A percentile compares a stretch with the other conserved stretches of the same genome.
phyloP scores from a whole-genome alignment of 2,888 invertebrate genomes.

The Athrips mouffetella region DNA sequence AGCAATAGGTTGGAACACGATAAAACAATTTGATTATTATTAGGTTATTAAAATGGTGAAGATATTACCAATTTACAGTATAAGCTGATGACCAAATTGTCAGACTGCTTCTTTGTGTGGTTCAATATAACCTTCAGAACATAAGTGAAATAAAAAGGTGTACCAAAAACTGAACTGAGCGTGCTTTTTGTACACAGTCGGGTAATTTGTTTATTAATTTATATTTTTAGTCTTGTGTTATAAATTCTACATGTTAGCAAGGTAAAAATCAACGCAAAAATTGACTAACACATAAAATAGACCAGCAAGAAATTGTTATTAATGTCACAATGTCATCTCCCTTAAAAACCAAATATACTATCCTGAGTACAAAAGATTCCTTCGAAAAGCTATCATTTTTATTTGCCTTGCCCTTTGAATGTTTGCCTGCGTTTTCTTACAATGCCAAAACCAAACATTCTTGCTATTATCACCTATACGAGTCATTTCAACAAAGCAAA shows the following conservation, averaged over 20 bases:
- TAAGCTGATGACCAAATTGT: too few species aligned
- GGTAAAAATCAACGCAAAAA: background rate
- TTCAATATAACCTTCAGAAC: too few species aligned
- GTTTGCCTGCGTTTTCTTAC: conserved; percentile 38
- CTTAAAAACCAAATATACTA: conserved; percentile 1
- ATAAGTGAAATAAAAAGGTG: too few species aligned
- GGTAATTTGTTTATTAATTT: too few species aligned
- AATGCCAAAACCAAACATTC: conserved; percentile 58
- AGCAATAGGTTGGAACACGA: too few species aligned
- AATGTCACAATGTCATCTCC: conserved; percentile 1
- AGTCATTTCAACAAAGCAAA: conserved; percentile 43
- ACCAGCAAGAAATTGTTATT: background rate
- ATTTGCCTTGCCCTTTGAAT: conserved; percentile 50
- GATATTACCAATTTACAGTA: too few species aligned
- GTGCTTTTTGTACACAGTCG: too few species aligned
- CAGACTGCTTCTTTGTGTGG: too few species aligned
- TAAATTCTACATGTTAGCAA: conserved; percentile 25
- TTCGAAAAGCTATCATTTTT: conserved; percentile 34
- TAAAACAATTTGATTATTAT: too few species aligned
- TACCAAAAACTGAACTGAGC: too few species aligned
- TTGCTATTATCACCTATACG: conserved; percentile 42
- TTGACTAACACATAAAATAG: background rate
- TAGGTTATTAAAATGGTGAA: too few species aligned
- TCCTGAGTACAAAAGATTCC: conserved; percentile 9
- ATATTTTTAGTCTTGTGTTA: too few species aligned